phyloP scores from a whole-genome alignment of 2,888 invertebrate species.

The Venusia cambrica region DNA sequence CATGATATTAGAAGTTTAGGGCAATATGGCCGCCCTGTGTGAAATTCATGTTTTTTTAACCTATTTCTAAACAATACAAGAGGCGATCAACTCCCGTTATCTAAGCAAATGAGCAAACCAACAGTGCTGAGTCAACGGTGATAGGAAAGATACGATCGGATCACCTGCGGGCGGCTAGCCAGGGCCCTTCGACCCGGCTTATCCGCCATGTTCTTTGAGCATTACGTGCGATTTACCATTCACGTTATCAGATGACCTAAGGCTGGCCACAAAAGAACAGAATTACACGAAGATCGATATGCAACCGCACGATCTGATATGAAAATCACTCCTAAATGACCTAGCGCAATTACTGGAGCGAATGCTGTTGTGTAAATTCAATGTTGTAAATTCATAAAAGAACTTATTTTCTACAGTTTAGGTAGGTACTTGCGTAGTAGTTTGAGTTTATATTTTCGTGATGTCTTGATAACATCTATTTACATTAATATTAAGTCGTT shows the following conservation, averaged over 20 bases:
- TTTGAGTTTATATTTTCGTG: too few species aligned
- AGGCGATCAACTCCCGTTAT: constrained; percentile 34
- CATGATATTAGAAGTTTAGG: too few species aligned
- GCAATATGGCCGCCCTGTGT: too few species aligned
- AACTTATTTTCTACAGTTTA: constrained; percentile 5
- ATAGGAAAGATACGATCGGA: constrained; percentile 54
- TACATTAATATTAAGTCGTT: too few species aligned
- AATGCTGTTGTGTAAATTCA: constrained; percentile 7
- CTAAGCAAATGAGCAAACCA: constrained; percentile 41
- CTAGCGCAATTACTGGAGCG: constrained; percentile 19
- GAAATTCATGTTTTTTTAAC: too few species aligned
- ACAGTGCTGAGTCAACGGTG: constrained; percentile 42
- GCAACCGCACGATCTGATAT: constrained; percentile 38
- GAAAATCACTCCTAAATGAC: constrained; percentile 29
- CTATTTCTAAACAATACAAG: constrained; percentile 19
- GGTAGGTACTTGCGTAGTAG: too few species aligned
- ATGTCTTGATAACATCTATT: too few species aligned
- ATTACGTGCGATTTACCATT: constrained; percentile 74
- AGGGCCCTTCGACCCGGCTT: constrained; percentile 44
- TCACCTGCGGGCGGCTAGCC: constrained; percentile 54
- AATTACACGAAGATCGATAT: constrained; percentile 63
- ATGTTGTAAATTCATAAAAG: constrained; percentile 7
- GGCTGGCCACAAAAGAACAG: constrained; percentile 55
- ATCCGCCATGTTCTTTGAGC: constrained; percentile 59
- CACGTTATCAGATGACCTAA: constrained; percentile 70